Evolutionary conservation across 2,113 vertebrate species (phyloP).

Genomic region (Sciurus niger): DNA sequence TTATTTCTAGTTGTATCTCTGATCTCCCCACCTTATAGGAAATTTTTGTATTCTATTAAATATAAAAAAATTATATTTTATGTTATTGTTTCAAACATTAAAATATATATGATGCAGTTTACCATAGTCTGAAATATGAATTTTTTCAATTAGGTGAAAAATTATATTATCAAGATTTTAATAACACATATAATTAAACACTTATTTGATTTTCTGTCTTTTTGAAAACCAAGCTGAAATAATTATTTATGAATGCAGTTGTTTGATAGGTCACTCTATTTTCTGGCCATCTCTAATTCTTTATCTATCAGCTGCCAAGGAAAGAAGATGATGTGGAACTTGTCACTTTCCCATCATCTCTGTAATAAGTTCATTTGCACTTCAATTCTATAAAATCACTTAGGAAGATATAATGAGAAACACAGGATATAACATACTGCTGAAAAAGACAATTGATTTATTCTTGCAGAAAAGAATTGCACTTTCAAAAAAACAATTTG

Average conservation of each 20-base stretch:
- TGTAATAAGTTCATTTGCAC: constrained; percentile 41
- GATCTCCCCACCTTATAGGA: rapidly evolving
- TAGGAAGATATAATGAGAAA: background rate
- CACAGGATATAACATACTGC: background rate
- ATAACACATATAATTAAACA: background rate
- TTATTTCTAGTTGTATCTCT: background rate
- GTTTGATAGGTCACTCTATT: constrained; percentile 4
- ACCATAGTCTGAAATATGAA: background rate
- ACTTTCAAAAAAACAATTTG: constrained; percentile 36
- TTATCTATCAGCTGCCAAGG: background rate
- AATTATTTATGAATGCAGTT: background rate
- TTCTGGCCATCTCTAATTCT: background rate
- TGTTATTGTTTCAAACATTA: background rate
- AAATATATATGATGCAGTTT: background rate
- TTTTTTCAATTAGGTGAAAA: background rate
- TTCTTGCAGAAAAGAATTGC: background rate
- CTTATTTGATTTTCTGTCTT: background rate
- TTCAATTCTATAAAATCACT: background rate
- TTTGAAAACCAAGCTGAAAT: constrained; percentile 12
- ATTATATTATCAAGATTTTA: background rate
- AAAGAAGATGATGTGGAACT: background rate
- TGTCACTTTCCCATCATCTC: constrained; percentile 14
- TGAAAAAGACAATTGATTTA: background rate
- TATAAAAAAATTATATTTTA: background rate
- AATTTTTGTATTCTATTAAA: background rate